Percentiles rank a stretch among this genome's conserved stretches.
These are phyloP conservation scores for Nyleta sp. DNA, from an alignment of 2,888 invertebrate species.

Conservation along the genomic window DNA sequence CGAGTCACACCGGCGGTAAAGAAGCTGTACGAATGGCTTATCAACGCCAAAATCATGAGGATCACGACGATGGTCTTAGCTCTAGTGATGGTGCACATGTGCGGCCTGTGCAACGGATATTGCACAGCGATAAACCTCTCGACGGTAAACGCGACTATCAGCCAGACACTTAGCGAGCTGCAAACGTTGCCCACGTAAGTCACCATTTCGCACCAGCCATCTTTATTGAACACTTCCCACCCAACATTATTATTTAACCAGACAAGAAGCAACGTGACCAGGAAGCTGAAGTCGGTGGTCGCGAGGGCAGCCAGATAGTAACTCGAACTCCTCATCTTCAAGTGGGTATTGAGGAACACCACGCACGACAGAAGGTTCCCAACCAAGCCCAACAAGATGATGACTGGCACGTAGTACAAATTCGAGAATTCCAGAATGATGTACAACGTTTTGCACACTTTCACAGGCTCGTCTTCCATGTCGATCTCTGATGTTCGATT, in stretches of 20 bases:
- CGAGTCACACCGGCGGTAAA: constrained; percentile 82
- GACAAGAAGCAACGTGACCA: constrained; percentile 84
- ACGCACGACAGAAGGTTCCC: constrained; percentile 85
- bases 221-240: constrained; percentile 83
- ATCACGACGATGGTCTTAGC: constrained; percentile 84
- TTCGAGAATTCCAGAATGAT: constrained; percentile 83
- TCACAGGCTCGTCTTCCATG: constrained; percentile 70
- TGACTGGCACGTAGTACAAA: constrained; percentile 85
- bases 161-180: constrained; percentile 87
- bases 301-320: constrained; percentile 86
- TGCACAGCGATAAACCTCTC: constrained; percentile 88
- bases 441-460: constrained; percentile 74
- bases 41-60: constrained; percentile 82
- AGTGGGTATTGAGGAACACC: constrained; percentile 85
- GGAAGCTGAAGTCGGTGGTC: constrained; percentile 85
- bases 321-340: constrained; percentile 86
- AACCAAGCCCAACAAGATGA: constrained; percentile 85
- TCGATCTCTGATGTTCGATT: constrained; percentile 55
- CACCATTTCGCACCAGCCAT: constrained; percentile 85
- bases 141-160: constrained; percentile 88
- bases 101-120: constrained; percentile 85
- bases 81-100: constrained; percentile 85
- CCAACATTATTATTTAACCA: constrained; percentile 84
- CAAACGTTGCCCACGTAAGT: constrained; percentile 84
- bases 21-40: constrained; percentile 82